Evolutionary conservation across 2,113 vertebrate species (phyloP).

Genomic region (western clawed frog (Xenopus tropicalis)): DNA sequence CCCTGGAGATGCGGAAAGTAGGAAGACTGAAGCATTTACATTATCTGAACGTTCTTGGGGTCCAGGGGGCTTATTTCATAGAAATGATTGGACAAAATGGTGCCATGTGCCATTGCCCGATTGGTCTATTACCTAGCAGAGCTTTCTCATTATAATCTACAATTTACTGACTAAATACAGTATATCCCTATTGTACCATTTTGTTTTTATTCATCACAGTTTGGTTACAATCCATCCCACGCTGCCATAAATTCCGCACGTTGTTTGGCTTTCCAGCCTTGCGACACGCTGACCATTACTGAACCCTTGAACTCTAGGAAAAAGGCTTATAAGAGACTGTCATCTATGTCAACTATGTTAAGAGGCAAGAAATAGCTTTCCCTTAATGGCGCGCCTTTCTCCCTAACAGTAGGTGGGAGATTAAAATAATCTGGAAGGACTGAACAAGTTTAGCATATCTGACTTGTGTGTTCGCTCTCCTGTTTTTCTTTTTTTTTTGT

Average conservation of each 20-base stretch:
- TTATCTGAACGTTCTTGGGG: too few relatives aligned
- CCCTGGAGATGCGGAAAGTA: too few relatives aligned
- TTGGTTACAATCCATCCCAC: background rate
- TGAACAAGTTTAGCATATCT: conserved; percentile 59
- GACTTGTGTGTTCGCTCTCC: too few relatives aligned
- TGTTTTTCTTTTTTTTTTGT: too few relatives aligned
- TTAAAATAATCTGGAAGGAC: conserved; percentile 79
- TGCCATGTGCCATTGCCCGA: too few relatives aligned
- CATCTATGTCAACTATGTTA: conserved; percentile 63
- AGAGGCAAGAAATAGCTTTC: conserved; percentile 67
- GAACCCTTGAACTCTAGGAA: conserved; percentile 70
- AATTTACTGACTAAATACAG: background rate
- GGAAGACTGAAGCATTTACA: too few relatives aligned
- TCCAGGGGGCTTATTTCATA: too few relatives aligned
- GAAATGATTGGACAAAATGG: too few relatives aligned
- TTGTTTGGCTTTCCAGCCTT: conserved; percentile 53
- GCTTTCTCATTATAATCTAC: too few relatives aligned
- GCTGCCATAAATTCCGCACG: conserved; percentile 45
- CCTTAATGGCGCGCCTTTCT: conserved; percentile 75
- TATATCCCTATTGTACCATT: background rate
- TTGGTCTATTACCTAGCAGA: too few relatives aligned
- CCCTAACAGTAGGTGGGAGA: conserved; percentile 85
- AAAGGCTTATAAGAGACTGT: conserved; percentile 65
- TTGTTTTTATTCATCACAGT: conserved; percentile 17
- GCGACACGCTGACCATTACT: conserved; percentile 61